Evolutionary conservation across 2,888 invertebrate species (phyloP).

Genomic region (Cyclophora punctaria): DNA sequence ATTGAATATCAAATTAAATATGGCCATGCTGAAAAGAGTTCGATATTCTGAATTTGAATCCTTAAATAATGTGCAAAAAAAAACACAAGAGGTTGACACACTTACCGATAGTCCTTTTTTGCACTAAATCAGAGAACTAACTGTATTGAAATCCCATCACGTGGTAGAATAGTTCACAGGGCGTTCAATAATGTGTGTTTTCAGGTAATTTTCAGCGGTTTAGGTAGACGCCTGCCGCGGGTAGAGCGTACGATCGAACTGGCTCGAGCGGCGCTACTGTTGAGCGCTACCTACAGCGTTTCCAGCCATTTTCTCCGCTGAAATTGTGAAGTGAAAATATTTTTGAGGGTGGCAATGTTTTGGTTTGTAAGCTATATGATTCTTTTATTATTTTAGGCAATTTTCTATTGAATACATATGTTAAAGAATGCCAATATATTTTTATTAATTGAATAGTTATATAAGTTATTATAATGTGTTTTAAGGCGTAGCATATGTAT

Average conservation of each 20-base stretch:
- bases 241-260: constrained; percentile 35
- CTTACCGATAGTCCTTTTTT: constrained; percentile 29
- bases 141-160: constrained; percentile 40
- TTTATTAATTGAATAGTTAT: too few relatives aligned
- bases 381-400: too few relatives aligned
- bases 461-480: too few relatives aligned
- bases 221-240: constrained; percentile 24
- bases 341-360: too few relatives aligned
- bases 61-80: too few relatives aligned
- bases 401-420: too few relatives aligned
- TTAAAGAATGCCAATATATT: too few relatives aligned
- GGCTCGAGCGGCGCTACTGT: constrained; percentile 37
- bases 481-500: too few relatives aligned
- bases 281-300: constrained; percentile 18
- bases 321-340: not conserved
- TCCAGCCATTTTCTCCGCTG: constrained; percentile 28
- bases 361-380: too few relatives aligned
- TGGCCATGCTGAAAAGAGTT: too few relatives aligned
- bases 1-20: too few relatives aligned
- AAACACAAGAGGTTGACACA: not conserved
- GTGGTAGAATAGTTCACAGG: constrained; percentile 21
- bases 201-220: constrained; percentile 13
- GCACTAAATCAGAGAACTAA: constrained; percentile 33
- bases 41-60: too few relatives aligned
- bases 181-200: constrained; percentile 6